A percentile compares a stretch with the other conserved stretches of the same genome.
Evolutionary conservation across 1,140 invertebrate genomes (phyloP).

Genomic region (Araneus ventricosus): DNA sequence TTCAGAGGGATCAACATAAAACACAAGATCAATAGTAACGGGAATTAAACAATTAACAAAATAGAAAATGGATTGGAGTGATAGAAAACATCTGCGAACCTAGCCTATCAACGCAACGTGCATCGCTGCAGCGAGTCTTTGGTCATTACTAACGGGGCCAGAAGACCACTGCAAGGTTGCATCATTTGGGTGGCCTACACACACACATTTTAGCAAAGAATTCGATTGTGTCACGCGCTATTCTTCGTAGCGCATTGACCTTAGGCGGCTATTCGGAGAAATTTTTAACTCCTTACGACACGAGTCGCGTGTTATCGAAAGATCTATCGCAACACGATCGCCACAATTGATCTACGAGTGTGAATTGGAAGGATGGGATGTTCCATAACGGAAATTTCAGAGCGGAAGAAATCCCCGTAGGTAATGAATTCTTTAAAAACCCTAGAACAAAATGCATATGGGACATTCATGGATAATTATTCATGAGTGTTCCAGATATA

Average conservation of each 20-base stretch:
- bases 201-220: slow-evolving; percentile 5
- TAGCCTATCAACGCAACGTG: neutral
- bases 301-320: neutral
- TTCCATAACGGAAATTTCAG: no score
- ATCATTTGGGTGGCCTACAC: slow-evolving; percentile 29
- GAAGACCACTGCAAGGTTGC: neutral
- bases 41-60: no score
- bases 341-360: neutral
- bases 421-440: no score
- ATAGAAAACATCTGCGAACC: no score
- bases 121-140: neutral
- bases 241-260: slow-evolving; percentile 29
- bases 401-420: no score
- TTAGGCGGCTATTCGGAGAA: slow-evolving; percentile 8
- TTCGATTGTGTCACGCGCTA: neutral
- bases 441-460: no score
- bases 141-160: neutral
- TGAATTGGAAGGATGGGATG: neutral
- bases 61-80: no score
- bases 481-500: no score
- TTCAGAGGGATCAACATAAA: no score
- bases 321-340: neutral
- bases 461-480: no score
- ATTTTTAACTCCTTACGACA: slow-evolving; percentile 5
- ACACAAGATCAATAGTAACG: no score